phyloP scores from a whole-genome alignment of 2,113 vertebrate species.

The Pheucticus melanocephalus region DNA sequence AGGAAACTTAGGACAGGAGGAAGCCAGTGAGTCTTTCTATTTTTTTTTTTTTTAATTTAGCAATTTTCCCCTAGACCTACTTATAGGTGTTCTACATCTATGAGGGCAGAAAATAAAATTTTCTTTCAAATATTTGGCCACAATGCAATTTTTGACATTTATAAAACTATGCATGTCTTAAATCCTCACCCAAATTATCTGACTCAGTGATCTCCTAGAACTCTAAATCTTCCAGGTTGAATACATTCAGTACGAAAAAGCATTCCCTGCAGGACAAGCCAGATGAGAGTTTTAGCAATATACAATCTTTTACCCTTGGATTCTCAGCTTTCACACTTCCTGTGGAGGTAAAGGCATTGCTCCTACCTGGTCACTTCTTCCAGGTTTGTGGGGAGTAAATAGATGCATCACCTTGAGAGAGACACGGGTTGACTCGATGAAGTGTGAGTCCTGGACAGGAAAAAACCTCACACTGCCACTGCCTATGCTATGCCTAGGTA shows the following conservation, averaged over 20 bases:
- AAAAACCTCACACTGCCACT: not conserved
- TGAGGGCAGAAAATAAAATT: not conserved
- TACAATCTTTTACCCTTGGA: not conserved
- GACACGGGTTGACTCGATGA: not conserved
- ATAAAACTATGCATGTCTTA: not conserved
- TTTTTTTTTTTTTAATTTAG: not conserved
- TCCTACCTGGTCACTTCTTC: not conserved
- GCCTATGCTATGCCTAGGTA: not conserved
- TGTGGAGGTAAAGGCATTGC: not conserved
- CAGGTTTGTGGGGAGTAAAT: not conserved
- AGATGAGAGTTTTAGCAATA: not conserved
- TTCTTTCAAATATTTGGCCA: not conserved
- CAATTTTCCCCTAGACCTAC: not conserved
- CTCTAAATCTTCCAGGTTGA: not conserved
- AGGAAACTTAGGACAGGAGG: conserved; percentile 21
- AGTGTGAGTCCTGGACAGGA: not conserved
- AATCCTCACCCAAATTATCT: not conserved
- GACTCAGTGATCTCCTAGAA: not conserved
- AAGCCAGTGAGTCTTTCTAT: not conserved
- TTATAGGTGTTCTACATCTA: not conserved
- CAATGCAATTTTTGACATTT: not conserved
- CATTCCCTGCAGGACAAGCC: not conserved
- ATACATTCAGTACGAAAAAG: not conserved
- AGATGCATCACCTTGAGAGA: not conserved
- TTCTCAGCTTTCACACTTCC: not conserved